Evolutionary conservation across 2,113 vertebrate species (phyloP).

Genomic region (Struthio camelus): DNA sequence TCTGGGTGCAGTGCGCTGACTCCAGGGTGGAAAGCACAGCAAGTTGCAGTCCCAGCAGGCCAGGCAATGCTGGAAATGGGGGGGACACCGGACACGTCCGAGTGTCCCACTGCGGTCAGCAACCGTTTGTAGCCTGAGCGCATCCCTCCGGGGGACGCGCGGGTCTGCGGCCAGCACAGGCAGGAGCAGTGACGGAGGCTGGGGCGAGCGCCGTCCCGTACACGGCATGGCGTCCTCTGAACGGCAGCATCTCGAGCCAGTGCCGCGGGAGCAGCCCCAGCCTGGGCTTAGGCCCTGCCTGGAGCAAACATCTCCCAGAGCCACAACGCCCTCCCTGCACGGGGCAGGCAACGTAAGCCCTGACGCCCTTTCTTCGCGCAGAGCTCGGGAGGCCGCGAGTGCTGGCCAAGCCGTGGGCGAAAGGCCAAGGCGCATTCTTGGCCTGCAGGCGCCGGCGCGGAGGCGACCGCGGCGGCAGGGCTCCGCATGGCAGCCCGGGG

Average conservation of each 20-base stretch:
- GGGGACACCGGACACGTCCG: background rate
- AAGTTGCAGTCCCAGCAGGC: background rate
- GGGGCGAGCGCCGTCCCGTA: fast-evolving
- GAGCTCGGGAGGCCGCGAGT: background rate
- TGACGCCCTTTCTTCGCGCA: background rate
- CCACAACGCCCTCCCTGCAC: background rate
- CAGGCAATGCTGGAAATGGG: background rate
- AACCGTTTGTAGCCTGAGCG: background rate
- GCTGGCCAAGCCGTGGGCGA: background rate
- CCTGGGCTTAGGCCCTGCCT: fast-evolving
- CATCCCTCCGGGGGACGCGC: background rate
- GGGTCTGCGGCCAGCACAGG: background rate
- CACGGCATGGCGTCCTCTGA: background rate
- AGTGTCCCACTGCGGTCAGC: background rate
- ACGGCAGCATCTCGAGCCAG: background rate
- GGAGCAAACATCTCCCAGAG: background rate
- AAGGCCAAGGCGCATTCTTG: slow-evolving; percentile 31
- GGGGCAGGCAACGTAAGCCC: background rate
- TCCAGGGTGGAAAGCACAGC: background rate
- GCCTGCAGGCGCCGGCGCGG: background rate
- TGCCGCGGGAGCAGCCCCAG: background rate
- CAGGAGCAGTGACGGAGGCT: background rate
- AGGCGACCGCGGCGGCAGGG: background rate
- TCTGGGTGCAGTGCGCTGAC: background rate
- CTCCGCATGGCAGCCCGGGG: background rate